Conservation (phyloP, 2,113 vertebrate species). For the Ranitomeya variabilis region DNA sequence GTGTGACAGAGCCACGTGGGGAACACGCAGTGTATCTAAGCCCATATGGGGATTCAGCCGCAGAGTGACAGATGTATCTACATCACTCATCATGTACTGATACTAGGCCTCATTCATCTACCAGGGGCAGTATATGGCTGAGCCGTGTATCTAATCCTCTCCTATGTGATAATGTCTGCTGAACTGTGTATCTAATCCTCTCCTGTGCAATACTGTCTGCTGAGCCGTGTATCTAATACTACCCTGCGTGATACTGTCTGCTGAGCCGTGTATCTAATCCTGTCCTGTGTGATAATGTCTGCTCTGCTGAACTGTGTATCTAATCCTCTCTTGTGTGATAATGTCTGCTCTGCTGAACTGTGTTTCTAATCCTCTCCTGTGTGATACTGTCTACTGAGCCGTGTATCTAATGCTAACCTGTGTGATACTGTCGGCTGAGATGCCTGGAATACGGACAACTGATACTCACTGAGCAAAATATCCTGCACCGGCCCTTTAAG, state of each 20-base stretch:
- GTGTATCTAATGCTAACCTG: not conserved
- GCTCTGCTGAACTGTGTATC: not conserved
- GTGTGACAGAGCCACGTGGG: not conserved
- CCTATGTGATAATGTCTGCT: not conserved
- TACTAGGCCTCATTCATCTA: not conserved
- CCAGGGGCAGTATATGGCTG: not conserved
- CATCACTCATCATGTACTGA: not conserved
- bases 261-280: not conserved
- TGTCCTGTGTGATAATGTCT: not conserved
- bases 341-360: too few species aligned
- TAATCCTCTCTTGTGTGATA: too few species aligned
- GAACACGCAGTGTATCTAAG: not conserved
- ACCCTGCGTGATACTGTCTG: not conserved
- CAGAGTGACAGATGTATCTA: not conserved
- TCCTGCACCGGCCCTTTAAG: not conserved
- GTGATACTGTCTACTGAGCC: not conserved
- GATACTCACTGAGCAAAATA: not conserved
- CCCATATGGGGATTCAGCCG: not conserved
- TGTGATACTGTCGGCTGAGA: not conserved
- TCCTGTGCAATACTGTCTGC: not conserved
- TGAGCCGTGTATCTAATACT: constrained; percentile 2
- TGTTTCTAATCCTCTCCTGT: too few species aligned
- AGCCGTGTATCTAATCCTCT: not conserved
- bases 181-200: not conserved
- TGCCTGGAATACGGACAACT: not conserved